A percentile compares a stretch with the other conserved stretches of the same genome.
These are phyloP conservation scores for Leptocoma aspasia DNA, from an alignment of 2,113 vertebrate species.

Conservation along the genomic window DNA sequence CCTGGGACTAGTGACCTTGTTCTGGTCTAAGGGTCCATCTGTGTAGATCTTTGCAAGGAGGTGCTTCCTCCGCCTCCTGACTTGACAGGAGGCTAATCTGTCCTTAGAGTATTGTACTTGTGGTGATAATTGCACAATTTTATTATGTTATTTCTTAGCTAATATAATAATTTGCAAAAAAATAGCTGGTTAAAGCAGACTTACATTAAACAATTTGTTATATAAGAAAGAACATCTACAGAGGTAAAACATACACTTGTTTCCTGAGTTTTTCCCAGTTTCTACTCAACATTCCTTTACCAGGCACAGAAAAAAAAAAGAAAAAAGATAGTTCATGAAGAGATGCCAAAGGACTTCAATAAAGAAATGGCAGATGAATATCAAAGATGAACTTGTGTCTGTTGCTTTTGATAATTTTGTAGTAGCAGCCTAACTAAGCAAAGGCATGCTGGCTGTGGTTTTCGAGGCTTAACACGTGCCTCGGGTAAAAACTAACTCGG, in stretches of 20 bases:
- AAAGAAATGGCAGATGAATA: background rate
- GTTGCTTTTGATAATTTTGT: background rate
- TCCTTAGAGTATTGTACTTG: background rate
- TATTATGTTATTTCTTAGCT: background rate
- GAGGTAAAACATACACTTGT: background rate
- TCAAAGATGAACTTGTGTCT: background rate
- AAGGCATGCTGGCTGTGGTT: background rate
- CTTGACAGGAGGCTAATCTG: background rate
- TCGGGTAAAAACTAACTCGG: background rate
- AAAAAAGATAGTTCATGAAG: background rate
- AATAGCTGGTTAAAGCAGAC: background rate
- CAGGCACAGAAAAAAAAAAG: accelerated
- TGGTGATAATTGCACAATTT: background rate
- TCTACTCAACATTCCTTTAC: background rate
- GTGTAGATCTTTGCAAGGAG: background rate
- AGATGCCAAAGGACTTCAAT: background rate
- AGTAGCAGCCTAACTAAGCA: background rate
- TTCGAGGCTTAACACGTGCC: background rate
- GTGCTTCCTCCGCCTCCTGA: background rate
- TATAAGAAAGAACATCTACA: background rate
- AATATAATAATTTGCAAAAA: background rate
- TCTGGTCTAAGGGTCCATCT: background rate
- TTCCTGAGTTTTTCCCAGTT: background rate
- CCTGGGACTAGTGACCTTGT: background rate
- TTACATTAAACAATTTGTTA: background rate